Conservation (phyloP, 2,888 invertebrate genomes). For the Temnothorax rugatulus region DNA sequence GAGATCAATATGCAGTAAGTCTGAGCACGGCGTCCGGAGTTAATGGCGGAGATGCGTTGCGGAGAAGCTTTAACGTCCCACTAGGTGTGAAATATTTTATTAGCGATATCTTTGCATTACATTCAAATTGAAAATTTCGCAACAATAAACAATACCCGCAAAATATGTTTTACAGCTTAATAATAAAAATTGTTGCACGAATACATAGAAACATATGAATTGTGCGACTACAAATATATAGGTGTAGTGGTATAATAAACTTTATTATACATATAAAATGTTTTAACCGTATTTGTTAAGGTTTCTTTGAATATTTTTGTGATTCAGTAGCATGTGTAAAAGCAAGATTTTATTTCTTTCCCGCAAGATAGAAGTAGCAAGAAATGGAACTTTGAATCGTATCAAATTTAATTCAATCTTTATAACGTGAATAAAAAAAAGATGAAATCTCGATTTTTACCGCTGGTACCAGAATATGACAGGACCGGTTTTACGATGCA, state of each 20-base stretch:
- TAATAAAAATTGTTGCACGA: background rate
- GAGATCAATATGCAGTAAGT: constrained; percentile 86
- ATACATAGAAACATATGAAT: background rate
- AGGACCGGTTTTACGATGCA: constrained; percentile 56
- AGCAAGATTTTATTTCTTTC: constrained; percentile 60
- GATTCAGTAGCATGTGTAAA: background rate
- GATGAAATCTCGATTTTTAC: constrained; percentile 63
- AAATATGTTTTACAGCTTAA: constrained; percentile 8
- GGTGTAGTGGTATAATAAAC: background rate
- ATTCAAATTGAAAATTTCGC: constrained; percentile 36
- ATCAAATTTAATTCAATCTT: constrained; percentile 65
- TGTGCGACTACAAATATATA: background rate
- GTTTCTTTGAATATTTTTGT: background rate
- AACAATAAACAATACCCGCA: constrained; percentile 29
- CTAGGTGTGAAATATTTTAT: constrained; percentile 54
- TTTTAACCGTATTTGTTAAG: background rate
- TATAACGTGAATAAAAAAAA: constrained; percentile 55
- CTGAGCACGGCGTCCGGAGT: constrained; percentile 82
- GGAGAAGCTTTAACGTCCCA: constrained; percentile 67
- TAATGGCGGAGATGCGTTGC: constrained; percentile 80
- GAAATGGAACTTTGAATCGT: constrained; percentile 48
- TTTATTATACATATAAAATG: background rate
- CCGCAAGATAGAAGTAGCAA: constrained; percentile 14
- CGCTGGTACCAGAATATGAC: constrained; percentile 59
- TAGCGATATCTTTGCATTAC: constrained; percentile 45